Evolutionary conservation across 2,888 invertebrate genomes (phyloP), one percentile per base, ranked within the genome.

Genomic region (Spodoptera picta): DNA sequence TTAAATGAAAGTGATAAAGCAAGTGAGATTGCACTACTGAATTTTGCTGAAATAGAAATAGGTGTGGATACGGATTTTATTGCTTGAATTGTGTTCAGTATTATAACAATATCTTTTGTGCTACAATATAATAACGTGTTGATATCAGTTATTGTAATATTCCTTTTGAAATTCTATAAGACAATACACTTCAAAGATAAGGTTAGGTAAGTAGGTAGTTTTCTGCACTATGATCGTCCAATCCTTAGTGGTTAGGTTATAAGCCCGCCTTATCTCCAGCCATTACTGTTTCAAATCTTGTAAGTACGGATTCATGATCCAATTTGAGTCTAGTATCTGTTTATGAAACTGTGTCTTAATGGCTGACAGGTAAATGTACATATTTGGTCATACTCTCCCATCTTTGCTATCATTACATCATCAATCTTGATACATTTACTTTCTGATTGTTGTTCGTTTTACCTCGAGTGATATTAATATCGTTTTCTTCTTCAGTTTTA

Each of bases 121-220:
- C 11, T 4, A 61, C 54, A 61, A 45, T 61, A 52, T 56, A 23
- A 56, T 57, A 60, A 57, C 31, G 71, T 58, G 14, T 55, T 60
- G 58, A 69, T 75, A 65, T 60, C 67, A 68, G 64, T 52, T 14
- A 53, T 60, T 53, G 53, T 74, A 59, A 60, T 65, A 73, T 65
- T 76, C 65, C 62, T 68, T 36, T 60, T 60, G 45, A 65, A 59
- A 77, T 63, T 55, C 63, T 73, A 56, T 56, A 67, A 71, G 75
- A 71, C 71, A 75, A 71, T 59, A 75, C 60, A 76, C 77, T 77
- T 68, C 42, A 73, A 57, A 79, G 77, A 79, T 77, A 79, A 77
- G 69, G 77, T 57, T 56, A 62, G 43, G 58, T 63, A 54, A 44
- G 31, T 73, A 60, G 67, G 31, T 73, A 62, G 69, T 77, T 73